A percentile compares a stretch with the other conserved stretches of the same genome.
phyloP scores from a whole-genome alignment of 1,140 invertebrate genomes.

The Planococcus citri region DNA sequence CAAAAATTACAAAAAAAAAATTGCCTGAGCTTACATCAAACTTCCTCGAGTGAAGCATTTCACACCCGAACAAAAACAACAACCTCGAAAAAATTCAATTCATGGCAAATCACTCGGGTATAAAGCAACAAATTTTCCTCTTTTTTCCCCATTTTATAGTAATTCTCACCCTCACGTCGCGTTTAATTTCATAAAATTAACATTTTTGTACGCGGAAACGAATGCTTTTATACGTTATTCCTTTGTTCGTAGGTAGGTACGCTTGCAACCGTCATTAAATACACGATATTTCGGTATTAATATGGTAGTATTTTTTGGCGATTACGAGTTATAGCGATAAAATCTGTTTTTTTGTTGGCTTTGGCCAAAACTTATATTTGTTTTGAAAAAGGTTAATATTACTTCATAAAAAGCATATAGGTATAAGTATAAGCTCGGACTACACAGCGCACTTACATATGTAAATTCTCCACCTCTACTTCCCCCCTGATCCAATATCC shows the following conservation, averaged over 20 bases:
- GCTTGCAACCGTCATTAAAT: conserved; percentile 1
- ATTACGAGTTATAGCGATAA: neutral
- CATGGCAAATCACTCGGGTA: no score
- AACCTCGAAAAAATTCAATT: no score
- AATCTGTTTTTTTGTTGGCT: neutral
- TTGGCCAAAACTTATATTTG: neutral
- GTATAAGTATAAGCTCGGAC: no score
- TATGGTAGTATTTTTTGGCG: conserved; percentile 6
- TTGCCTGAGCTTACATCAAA: no score
- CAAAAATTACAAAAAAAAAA: no score
- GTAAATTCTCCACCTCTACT: neutral
- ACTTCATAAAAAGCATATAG: neutral
- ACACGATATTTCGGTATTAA: conserved; percentile 3
- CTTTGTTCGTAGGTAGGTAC: neutral
- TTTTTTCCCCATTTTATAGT: no score
- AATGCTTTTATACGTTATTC: neutral
- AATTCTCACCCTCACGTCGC: no score
- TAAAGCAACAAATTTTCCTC: neutral
- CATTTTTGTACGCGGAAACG: conserved; percentile 6
- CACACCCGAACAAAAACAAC: no score
- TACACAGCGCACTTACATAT: no score
- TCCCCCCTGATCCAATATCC: neutral
- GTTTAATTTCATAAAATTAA: conserved; percentile 1
- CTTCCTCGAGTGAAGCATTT: no score
- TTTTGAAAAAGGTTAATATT: neutral